Conservation (phyloP, 1,140 invertebrate species). For the Drosophila nasuta region DNA sequence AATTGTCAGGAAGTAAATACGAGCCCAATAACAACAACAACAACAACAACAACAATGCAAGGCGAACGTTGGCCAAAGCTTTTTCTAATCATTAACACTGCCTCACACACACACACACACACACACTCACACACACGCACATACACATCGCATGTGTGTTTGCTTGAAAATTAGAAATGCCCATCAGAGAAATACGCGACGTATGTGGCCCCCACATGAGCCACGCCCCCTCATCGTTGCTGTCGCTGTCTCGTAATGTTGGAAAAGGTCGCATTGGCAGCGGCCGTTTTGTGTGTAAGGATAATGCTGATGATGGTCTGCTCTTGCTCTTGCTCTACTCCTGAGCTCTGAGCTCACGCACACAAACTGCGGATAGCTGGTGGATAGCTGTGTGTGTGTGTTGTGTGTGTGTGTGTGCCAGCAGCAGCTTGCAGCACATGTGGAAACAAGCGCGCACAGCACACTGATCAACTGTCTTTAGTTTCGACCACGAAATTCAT, state of each 20-base stretch:
- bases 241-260: conserved; percentile 31
- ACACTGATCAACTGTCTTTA: conserved; percentile 10
- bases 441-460: conserved; percentile 32
- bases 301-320: conserved; percentile 77
- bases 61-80: conserved; percentile 47
- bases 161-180: conserved; percentile 84
- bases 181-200: conserved; percentile 69
- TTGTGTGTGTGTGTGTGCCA: conserved; percentile 1
- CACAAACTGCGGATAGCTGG: too few species aligned
- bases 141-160: conserved; percentile 10
- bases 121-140: conserved; percentile 1
- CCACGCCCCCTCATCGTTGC: background rate
- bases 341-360: too few species aligned
- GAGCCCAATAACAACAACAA: conserved; percentile 31
- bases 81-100: conserved; percentile 84
- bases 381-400: too few species aligned
- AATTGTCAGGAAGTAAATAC: conserved; percentile 79
- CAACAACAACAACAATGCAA: conserved; percentile 24
- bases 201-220: conserved; percentile 14
- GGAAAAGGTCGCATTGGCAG: conserved; percentile 62
- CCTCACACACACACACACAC: conserved; percentile 56
- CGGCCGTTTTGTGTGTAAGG: conserved; percentile 63
- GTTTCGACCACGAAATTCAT: too few species aligned
- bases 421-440: conserved; percentile 31
- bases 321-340: conserved; percentile 2